These are phyloP conservation scores for Nomada lathburiana DNA, from an alignment of 2,888 invertebrate species.

Conservation along the genomic window DNA sequence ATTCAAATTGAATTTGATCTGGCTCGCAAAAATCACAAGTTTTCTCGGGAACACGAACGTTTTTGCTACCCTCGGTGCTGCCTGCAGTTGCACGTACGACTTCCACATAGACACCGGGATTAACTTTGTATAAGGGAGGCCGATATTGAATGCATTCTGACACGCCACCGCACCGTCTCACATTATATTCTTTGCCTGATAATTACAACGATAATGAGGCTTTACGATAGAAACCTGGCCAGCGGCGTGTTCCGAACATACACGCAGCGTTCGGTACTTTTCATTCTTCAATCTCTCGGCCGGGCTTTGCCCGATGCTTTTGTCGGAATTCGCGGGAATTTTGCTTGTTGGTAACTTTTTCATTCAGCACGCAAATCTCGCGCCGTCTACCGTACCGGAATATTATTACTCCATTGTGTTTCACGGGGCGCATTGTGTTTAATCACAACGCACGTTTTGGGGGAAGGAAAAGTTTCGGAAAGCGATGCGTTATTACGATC, in stretches of 20 bases:
- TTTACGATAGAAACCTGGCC: slow-evolving; percentile 78
- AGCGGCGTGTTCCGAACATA: slow-evolving; percentile 59
- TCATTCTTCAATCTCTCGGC: slow-evolving; percentile 55
- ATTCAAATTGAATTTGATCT: slow-evolving; percentile 5
- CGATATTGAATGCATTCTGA: slow-evolving; percentile 83
- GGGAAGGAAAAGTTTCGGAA: slow-evolving; percentile 36
- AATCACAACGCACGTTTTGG: slow-evolving; percentile 44
- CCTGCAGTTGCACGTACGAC: slow-evolving; percentile 81
- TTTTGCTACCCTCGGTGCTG: slow-evolving; percentile 44
- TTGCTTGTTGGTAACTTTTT: slow-evolving; percentile 67
- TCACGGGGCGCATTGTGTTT: slow-evolving; percentile 42
- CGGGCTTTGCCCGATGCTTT: slow-evolving; percentile 53
- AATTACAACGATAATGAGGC: slow-evolving; percentile 83
- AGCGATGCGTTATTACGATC: slow-evolving; percentile 41
- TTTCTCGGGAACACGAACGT: slow-evolving; percentile 18
- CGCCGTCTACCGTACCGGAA: slow-evolving; percentile 45
- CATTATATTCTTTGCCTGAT: slow-evolving; percentile 82
- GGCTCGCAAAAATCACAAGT: slow-evolving; percentile 15
- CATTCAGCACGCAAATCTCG: slow-evolving; percentile 62
- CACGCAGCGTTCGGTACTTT: slow-evolving; percentile 64
- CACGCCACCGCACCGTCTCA: slow-evolving; percentile 79
- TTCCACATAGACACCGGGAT: slow-evolving; percentile 80
- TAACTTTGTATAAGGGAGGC: slow-evolving; percentile 76
- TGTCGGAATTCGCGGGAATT: slow-evolving; percentile 65
- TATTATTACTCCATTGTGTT: slow-evolving; percentile 69